Evolutionary conservation across 1,140 invertebrate species (phyloP).

Genomic region (Camponotus vicinus): DNA sequence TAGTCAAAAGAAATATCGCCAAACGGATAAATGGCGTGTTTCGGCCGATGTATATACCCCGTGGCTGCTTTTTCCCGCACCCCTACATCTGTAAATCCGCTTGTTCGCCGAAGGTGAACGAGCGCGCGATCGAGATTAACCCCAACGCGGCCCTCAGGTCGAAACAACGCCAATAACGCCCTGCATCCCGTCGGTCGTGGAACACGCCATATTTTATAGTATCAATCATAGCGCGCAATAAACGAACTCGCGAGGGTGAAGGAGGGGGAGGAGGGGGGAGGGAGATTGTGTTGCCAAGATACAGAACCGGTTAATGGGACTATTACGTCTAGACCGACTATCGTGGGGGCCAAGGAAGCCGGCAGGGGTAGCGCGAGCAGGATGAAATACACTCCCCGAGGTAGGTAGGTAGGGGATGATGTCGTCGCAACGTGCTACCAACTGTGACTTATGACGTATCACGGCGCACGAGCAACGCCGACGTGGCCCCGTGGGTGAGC

Average conservation of each 20-base stretch:
- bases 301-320: conserved; percentile 82
- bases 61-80: background rate
- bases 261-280: conserved; percentile 6
- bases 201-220: conserved; percentile 77
- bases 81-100: conserved; percentile 56
- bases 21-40: conserved; percentile 36
- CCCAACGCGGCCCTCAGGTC: conserved; percentile 27
- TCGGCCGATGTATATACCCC: background rate
- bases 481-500: conserved; percentile 56
- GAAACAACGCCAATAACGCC: conserved; percentile 13
- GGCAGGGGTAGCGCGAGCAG: conserved; percentile 14
- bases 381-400: conserved; percentile 25
- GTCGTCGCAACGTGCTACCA: conserved; percentile 83
- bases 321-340: conserved; percentile 77
- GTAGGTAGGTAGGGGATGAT: conserved; percentile 66
- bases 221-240: conserved; percentile 82
- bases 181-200: conserved; percentile 34
- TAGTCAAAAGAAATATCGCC: conserved; percentile 52
- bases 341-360: conserved; percentile 41
- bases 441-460: conserved; percentile 84
- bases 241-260: conserved; percentile 65
- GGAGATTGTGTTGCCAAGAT: conserved; percentile 79
- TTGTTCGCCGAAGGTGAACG: background rate
- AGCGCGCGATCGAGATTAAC: conserved; percentile 22
- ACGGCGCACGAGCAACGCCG: conserved; percentile 71